A percentile compares a stretch with the other conserved stretches of the same genome.
Evolutionary conservation across 2,888 invertebrate species (phyloP).

Genomic region (Polyommatus icarus): DNA sequence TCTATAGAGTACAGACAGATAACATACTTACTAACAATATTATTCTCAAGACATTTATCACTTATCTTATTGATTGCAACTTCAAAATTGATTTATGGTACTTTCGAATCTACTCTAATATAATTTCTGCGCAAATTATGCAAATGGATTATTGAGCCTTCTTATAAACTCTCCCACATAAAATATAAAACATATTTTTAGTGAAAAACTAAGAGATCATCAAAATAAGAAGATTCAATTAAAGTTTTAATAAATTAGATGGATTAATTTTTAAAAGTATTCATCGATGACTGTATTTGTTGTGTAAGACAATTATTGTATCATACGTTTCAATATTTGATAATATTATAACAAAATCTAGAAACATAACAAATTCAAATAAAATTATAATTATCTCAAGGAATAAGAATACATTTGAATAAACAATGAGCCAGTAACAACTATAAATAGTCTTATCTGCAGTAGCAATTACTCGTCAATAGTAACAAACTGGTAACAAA

Average conservation of each 20-base stretch:
- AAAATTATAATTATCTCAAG: conserved; percentile 2
- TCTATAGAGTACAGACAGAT: background rate
- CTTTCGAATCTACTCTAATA: background rate
- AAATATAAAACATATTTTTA: too few relatives aligned
- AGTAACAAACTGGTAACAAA: background rate
- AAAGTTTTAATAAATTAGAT: too few relatives aligned
- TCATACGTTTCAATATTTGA: background rate
- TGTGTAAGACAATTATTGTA: background rate
- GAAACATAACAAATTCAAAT: background rate
- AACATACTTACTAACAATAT: conserved; percentile 3
- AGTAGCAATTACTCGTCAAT: conserved; percentile 14
- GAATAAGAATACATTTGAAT: conserved; percentile 16
- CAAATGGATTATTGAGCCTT: too few relatives aligned
- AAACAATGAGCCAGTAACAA: conserved; percentile 18
- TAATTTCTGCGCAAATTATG: background rate
- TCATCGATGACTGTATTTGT: too few relatives aligned
- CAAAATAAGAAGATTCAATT: too few relatives aligned
- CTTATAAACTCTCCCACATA: too few relatives aligned
- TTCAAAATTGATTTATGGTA: background rate
- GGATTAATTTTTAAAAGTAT: too few relatives aligned
- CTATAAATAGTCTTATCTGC: conserved; percentile 13
- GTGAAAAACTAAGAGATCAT: too few relatives aligned
- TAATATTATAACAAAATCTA: background rate
- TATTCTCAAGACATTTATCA: conserved; percentile 30
- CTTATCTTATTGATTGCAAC: conserved; percentile 27